Percentiles rank a stretch among this genome's conserved stretches.
phyloP scores from a whole-genome alignment of 2,113 vertebrate genomes.

The Sorex araneus region DNA sequence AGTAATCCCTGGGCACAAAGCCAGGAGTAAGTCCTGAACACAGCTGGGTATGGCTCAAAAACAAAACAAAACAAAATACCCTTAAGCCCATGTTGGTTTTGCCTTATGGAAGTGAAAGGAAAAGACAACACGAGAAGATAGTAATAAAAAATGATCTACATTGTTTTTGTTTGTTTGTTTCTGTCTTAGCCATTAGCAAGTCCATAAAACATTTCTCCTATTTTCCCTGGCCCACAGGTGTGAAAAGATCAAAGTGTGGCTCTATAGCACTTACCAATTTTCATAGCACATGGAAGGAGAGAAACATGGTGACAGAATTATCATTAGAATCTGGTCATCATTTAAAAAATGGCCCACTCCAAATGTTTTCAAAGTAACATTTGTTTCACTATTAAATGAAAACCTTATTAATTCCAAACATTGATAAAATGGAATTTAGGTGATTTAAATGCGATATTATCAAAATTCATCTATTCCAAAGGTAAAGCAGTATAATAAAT shows the following conservation, averaged over 20 bases:
- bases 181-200: too few species aligned
- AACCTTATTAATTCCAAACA: conserved; percentile 54
- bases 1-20: too few species aligned
- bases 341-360: conserved; percentile 51
- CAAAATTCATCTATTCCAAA: conserved; percentile 35
- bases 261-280: neutral
- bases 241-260: too few species aligned
- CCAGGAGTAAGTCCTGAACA: too few species aligned
- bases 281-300: neutral
- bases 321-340: neutral
- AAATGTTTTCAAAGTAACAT: neutral
- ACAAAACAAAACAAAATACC: too few species aligned
- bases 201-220: too few species aligned
- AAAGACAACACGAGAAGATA: too few species aligned
- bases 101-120: too few species aligned
- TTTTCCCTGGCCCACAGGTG: too few species aligned
- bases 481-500: conserved; percentile 46
- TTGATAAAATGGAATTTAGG: conserved; percentile 2
- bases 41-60: too few species aligned
- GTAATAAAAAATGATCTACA: neutral
- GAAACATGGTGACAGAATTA: neutral
- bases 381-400: conserved; percentile 48
- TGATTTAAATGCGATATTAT: conserved; percentile 56
- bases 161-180: too few species aligned
- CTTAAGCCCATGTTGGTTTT: too few species aligned